phyloP scores from a whole-genome alignment of 2,888 invertebrate species.

The Lysandra coridon region DNA sequence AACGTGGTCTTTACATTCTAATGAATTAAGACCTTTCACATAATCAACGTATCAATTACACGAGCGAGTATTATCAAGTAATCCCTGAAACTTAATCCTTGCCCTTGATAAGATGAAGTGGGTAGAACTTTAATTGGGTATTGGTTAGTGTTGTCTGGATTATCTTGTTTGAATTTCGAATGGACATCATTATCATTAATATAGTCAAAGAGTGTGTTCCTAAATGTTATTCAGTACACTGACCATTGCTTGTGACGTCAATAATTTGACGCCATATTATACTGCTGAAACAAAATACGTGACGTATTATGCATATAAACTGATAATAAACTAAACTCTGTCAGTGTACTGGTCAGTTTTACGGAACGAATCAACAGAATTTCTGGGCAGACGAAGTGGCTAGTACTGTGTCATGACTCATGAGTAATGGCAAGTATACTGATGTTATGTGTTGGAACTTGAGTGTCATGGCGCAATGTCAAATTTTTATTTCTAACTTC shows the following conservation, averaged over 20 bases:
- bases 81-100: constrained; percentile 18
- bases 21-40: not conserved
- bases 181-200: not conserved
- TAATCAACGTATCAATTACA: constrained; percentile 15
- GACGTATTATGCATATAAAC: no score
- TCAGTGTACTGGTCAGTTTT: no score
- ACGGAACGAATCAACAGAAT: not conserved
- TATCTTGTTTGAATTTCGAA: constrained; percentile 12
- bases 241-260: not conserved
- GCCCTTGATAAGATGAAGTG: constrained; percentile 24
- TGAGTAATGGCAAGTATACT: not conserved
- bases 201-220: not conserved
- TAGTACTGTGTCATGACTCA: no score
- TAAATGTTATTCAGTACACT: not conserved
- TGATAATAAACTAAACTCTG: no score
- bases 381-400: not conserved
- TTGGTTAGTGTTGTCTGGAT: constrained; percentile 28
- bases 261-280: no score
- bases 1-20: not conserved
- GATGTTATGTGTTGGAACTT: not conserved
- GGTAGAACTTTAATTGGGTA: constrained; percentile 12
- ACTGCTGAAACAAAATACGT: no score
- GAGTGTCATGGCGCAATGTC: no score
- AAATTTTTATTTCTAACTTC: not conserved
- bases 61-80: not conserved